Evolutionary conservation across 1,140 invertebrate species (phyloP).

Genomic region (Triops cancriformis): DNA sequence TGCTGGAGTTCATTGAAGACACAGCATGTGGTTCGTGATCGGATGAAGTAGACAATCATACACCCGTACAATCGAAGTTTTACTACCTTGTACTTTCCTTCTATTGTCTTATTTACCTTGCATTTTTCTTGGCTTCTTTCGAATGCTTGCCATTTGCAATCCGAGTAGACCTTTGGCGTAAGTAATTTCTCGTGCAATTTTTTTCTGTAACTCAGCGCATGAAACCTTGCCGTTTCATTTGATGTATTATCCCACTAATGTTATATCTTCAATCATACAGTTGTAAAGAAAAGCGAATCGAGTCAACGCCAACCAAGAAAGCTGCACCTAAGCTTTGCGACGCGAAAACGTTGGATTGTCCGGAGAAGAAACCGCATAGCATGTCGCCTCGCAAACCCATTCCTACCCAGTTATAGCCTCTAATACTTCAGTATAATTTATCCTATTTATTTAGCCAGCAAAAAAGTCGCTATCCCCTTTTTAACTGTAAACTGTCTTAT

Average conservation of each 20-base stretch:
- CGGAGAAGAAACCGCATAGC: conserved; percentile 8
- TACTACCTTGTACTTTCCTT: neutral
- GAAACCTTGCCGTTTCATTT: neutral
- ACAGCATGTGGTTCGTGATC: no score
- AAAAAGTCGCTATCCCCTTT: neutral
- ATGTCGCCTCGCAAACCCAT: neutral
- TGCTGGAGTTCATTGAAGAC: no score
- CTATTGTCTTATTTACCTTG: neutral
- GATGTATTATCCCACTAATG: neutral
- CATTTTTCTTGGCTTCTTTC: neutral
- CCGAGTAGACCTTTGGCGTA: neutral
- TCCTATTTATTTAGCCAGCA: neutral
- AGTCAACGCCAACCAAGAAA: neutral
- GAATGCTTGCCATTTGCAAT: neutral
- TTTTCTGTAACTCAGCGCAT: neutral
- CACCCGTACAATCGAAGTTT: neutral
- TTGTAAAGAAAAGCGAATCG: neutral
- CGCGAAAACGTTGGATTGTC: neutral
- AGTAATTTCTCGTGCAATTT: neutral
- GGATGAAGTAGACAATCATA: no score
- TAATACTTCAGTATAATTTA: neutral
- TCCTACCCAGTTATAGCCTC: neutral
- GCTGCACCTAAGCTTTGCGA: neutral
- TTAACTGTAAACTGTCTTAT: neutral
- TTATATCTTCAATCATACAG: neutral